These are phyloP conservation scores for Cataglyphis cursor DNA, from an alignment of 2,888 invertebrate genomes.

Conservation along the genomic window DNA sequence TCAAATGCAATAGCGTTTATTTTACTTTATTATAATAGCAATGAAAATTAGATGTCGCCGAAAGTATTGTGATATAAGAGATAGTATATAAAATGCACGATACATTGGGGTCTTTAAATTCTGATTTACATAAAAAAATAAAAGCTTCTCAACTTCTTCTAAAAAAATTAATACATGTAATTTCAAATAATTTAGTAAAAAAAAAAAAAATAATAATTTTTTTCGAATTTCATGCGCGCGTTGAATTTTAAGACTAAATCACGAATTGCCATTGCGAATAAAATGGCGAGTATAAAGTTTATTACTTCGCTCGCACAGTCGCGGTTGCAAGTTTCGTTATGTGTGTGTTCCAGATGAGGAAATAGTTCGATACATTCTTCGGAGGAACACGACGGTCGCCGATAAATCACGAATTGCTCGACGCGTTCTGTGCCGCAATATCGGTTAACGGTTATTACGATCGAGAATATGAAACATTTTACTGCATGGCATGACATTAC, in stretches of 20 bases:
- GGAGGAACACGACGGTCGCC: not conserved
- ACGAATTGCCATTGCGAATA: not conserved
- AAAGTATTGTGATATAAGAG: not conserved
- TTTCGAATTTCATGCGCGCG: not conserved
- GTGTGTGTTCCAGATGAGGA: not conserved
- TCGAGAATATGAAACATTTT: slow-evolving; percentile 67
- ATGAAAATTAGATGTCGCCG: not conserved
- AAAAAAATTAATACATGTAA: not conserved
- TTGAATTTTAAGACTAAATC: not conserved
- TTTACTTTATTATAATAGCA: not conserved
- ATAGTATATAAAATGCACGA: not conserved
- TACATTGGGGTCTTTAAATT: not conserved
- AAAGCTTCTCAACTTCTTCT: not conserved
- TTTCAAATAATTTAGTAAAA: not conserved
- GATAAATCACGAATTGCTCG: slow-evolving; percentile 44
- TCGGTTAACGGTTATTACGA: slow-evolving; percentile 52
- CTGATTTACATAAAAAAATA: not conserved
- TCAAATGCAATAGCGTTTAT: not conserved
- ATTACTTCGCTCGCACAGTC: not conserved
- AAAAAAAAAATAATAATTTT: not conserved
- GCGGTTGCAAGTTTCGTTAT: not conserved
- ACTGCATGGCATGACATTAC: slow-evolving; percentile 65
- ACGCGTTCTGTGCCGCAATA: slow-evolving; percentile 28
- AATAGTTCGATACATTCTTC: not conserved
- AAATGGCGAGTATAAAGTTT: not conserved